Conservation (phyloP, 2,888 invertebrate genomes). For the Morpho deidamia region DNA sequence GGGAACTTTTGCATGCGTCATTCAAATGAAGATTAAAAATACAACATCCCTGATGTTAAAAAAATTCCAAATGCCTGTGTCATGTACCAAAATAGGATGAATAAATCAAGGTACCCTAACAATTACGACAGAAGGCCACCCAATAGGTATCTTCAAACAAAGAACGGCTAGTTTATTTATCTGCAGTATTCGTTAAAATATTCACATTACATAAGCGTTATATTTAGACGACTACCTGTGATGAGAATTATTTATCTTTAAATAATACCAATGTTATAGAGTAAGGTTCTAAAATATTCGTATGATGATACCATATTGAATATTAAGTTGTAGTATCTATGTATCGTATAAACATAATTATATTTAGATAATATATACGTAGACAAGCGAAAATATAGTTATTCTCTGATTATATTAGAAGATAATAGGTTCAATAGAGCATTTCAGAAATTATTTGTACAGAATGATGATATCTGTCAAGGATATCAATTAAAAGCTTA, state of each 20-base stretch:
- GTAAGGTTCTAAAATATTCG: not conserved
- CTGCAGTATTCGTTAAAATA: slow-evolving; percentile 13
- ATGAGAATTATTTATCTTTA: slow-evolving; percentile 3
- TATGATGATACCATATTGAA: not conserved
- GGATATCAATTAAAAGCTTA: no score
- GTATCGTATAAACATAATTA: no score
- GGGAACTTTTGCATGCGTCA: no score
- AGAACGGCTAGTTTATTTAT: slow-evolving; percentile 17
- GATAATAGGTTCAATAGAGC: no score
- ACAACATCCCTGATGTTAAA: not conserved
- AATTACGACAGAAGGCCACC: slow-evolving; percentile 11
- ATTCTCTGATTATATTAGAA: no score
- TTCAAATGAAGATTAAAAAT: no score
- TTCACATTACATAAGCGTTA: slow-evolving; percentile 18
- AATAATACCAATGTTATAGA: not conserved
- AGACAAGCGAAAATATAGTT: no score
- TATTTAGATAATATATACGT: no score
- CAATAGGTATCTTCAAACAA: slow-evolving; percentile 18
- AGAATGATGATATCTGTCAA: no score
- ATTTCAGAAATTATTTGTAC: no score
- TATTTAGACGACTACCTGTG: slow-evolving; percentile 10
- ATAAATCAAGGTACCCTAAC: slow-evolving; percentile 2
- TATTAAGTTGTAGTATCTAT: no score
- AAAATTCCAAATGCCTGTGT: not conserved
- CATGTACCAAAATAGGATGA: slow-evolving; percentile 6